Conservation (phyloP, 2,888 invertebrate genomes). For the Melinopterus prodromus region DNA sequence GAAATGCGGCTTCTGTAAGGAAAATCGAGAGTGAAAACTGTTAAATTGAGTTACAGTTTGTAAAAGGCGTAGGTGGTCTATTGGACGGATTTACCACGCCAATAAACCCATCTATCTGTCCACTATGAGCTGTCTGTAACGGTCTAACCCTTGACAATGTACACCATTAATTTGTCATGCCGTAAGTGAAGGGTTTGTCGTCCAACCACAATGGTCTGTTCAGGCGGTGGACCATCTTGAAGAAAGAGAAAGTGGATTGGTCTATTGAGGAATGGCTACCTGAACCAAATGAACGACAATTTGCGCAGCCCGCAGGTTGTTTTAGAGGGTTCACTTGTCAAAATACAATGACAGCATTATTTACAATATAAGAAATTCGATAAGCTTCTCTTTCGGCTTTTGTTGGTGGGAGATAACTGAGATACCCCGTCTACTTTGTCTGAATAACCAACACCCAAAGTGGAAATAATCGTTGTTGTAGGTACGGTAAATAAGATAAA, state of each 20-base stretch:
- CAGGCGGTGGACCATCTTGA: background rate
- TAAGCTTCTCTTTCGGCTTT: background rate
- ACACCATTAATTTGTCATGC: conserved; percentile 16
- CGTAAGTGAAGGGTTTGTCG: conserved; percentile 5
- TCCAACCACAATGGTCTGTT: background rate
- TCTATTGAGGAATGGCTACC: background rate
- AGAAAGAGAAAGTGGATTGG: background rate
- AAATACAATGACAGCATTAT: background rate
- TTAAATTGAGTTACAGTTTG: background rate
- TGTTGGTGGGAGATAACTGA: background rate
- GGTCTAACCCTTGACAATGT: background rate
- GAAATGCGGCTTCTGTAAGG: background rate
- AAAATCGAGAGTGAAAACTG: background rate
- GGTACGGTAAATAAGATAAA: background rate
- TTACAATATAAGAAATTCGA: background rate
- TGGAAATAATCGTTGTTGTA: background rate
- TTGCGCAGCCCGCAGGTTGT: background rate
- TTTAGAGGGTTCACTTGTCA: background rate
- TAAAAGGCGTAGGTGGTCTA: background rate
- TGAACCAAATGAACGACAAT: background rate
- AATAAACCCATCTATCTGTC: background rate
- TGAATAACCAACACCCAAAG: background rate
- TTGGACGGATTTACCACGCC: background rate
- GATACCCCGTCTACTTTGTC: background rate
- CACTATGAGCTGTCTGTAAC: background rate